These are phyloP conservation scores for Dinoponera quadriceps DNA, from an alignment of 1,140 invertebrate species.

Conservation along the genomic window DNA sequence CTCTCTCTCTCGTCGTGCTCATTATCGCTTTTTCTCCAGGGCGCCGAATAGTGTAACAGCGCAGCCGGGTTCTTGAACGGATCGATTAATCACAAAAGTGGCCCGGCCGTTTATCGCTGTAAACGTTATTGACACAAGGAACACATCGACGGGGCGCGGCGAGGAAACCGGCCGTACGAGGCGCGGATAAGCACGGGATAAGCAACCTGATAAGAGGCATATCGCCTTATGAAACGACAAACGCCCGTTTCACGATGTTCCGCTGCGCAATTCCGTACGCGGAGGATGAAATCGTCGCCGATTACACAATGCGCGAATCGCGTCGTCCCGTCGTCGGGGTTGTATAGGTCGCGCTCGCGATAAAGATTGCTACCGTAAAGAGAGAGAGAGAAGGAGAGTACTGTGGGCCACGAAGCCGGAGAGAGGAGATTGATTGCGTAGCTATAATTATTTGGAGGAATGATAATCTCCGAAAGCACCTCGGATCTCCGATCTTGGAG, in stretches of 20 bases:
- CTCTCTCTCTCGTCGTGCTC: background rate
- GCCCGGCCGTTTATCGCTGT: slow-evolving; percentile 22
- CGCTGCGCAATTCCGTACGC: slow-evolving; percentile 8
- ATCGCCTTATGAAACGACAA: slow-evolving; percentile 25
- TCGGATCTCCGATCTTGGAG: background rate
- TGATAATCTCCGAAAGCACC: too few species aligned
- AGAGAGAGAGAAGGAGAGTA: too few species aligned
- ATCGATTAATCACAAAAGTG: background rate
- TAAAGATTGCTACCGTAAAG: too few species aligned
- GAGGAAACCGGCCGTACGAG: background rate
- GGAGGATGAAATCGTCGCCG: background rate
- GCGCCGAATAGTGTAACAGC: too few species aligned
- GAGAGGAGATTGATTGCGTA: too few species aligned
- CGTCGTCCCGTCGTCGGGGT: background rate
- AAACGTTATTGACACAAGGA: slow-evolving; percentile 16
- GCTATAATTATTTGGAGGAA: too few species aligned
- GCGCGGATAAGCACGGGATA: slow-evolving; percentile 16
- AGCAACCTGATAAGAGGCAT: slow-evolving; percentile 13
- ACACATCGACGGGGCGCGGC: background rate
- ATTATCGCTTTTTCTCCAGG: background rate
- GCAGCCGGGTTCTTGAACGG: too few species aligned
- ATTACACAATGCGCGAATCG: slow-evolving; percentile 33
- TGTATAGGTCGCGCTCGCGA: background rate
- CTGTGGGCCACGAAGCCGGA: too few species aligned
- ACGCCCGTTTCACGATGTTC: slow-evolving; percentile 6